Evolutionary conservation across 2,888 invertebrate genomes (phyloP).

Genomic region (Meta bourneti): DNA sequence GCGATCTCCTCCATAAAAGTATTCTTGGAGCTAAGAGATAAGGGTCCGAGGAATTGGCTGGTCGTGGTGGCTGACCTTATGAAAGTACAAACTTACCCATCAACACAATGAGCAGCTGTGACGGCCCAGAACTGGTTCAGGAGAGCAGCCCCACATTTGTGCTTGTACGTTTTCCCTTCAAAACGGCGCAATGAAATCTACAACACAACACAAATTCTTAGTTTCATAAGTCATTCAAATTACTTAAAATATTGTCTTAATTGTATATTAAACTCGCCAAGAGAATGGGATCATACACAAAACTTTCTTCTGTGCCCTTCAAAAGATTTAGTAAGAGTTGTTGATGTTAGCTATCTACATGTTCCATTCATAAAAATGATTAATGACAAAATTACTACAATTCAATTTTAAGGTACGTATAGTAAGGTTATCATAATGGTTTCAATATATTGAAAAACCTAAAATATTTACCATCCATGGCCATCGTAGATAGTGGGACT

Average conservation of each 20-base stretch:
- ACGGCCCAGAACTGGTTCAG: slow-evolving; percentile 56
- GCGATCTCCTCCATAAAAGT: too few relatives aligned
- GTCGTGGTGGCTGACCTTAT: too few relatives aligned
- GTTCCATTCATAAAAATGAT: neutral
- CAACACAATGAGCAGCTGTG: slow-evolving; percentile 69
- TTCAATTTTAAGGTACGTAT: neutral
- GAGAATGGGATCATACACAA: too few relatives aligned
- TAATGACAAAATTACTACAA: neutral
- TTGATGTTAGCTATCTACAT: too few relatives aligned
- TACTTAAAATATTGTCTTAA: too few relatives aligned
- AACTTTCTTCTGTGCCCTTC: too few relatives aligned
- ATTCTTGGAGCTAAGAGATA: too few relatives aligned
- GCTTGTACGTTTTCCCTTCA: slow-evolving; percentile 50
- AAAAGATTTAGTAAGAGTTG: too few relatives aligned
- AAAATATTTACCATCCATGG: slow-evolving; percentile 69
- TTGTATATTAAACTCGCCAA: too few relatives aligned
- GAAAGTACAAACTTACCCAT: slow-evolving; percentile 37
- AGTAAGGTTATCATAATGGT: neutral
- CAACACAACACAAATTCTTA: neutral
- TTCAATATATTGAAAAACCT: neutral
- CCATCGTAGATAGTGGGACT: slow-evolving; percentile 51
- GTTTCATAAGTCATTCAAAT: neutral
- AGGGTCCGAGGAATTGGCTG: too few relatives aligned
- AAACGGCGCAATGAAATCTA: slow-evolving; percentile 63
- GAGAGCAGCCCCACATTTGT: slow-evolving; percentile 63